Evolutionary conservation across 2,113 vertebrate genomes (phyloP).

Genomic region (Petromus typicus): DNA sequence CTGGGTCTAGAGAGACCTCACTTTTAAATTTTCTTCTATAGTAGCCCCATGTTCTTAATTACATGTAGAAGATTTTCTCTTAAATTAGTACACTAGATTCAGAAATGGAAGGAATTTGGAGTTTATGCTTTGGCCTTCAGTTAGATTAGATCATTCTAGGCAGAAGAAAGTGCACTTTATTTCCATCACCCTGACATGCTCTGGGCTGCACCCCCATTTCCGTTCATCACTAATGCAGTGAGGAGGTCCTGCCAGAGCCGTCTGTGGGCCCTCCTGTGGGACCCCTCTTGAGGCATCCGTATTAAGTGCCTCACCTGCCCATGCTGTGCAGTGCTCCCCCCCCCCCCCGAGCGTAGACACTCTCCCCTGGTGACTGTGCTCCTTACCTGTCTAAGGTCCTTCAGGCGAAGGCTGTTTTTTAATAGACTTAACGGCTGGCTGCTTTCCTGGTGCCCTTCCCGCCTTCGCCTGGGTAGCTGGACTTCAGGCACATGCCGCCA

Average conservation of each 20-base stretch:
- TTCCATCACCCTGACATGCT: neutral
- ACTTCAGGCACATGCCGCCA: too few relatives aligned
- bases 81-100: neutral
- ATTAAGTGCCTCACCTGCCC: neutral
- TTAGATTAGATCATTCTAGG: neutral
- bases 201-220: neutral
- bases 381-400: neutral
- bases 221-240: neutral
- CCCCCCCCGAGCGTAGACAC: neutral
- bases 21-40: neutral
- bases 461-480: neutral
- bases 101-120: slow-evolving; percentile 11
- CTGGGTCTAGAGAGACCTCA: neutral
- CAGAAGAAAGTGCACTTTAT: neutral
- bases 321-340: neutral
- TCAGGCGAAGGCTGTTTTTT: neutral
- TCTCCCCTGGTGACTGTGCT: neutral
- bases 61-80: neutral
- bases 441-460: neutral
- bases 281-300: neutral
- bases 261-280: neutral
- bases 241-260: neutral
- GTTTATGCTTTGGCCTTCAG: slow-evolving; percentile 5
- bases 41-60: neutral
- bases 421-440: neutral